Base-by-base conservation (phyloP, 2,113 vertebrate genomes). In the Leptocoma aspasia region DNA sequence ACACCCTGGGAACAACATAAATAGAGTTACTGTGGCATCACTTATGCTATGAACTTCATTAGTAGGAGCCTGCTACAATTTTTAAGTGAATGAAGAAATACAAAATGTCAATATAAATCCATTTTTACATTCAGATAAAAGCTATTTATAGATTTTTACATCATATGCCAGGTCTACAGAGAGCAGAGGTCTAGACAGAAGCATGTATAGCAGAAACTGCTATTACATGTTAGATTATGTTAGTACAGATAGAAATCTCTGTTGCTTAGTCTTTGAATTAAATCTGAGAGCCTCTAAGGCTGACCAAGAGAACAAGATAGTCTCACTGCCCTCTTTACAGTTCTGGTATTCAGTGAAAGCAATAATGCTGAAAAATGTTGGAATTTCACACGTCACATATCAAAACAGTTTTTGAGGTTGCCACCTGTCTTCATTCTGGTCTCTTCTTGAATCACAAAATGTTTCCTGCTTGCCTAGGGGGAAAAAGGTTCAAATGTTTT, bases 91-190 rank as follows among this genome's bases (percentile, higher is more conserved):
- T 65, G 42, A 82, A 92, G 44, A 73, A 94, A 60, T 77, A 76
- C 6, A 78, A 91, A 92, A 82, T 70, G n/a, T 59, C 91, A 82
- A 93, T 77, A 77, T 9, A 95, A 80, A 95, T 64, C n/a, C 39
- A 75, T 68, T 93, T 93, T 90, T 75, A 35, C 28, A 42, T 83
- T 90, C 2, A 4, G 42, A 82, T 80, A 90, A 88, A 94, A 82
- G 76, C 35, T 81, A 75, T 86, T 85, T 86, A 86, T 76, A 59
- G 80, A 85, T 86, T 92, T 90, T 94, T 68, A 70, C 24, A 71
- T 86, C 45, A 65, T 70, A 59, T 42, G 15, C 5, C 20, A 52
- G 33, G 35, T 56, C 82, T 94, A 64, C 6, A 64, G 75, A 86
- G 65, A 79, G 27, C 17, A 86, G n/a, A 65, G 27, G 37, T 45